These are phyloP conservation scores for Stichopus horrens DNA, from an alignment of 53 echinoderm and acorn worm species.

Conservation along the genomic window DNA sequence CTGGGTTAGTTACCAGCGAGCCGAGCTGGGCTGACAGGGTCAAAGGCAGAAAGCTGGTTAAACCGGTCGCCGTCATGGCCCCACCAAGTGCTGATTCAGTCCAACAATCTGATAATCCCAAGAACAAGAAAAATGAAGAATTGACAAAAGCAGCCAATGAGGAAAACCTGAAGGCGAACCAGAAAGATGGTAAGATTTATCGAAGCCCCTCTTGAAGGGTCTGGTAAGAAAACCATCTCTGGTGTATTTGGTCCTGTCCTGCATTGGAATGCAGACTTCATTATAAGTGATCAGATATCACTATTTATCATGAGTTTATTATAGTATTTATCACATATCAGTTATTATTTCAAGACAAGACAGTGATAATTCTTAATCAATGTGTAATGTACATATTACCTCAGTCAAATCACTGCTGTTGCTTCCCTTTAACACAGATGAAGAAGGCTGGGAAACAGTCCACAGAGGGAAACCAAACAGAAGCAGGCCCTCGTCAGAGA, in stretches of 20 bases:
- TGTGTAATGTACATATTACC: too few relatives aligned
- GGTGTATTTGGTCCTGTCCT: too few relatives aligned
- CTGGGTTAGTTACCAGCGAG: slow-evolving; percentile 45
- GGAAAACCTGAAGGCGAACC: slow-evolving; percentile 1
- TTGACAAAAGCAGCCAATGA: slow-evolving; percentile 24
- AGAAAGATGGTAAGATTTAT: slow-evolving; percentile 4
- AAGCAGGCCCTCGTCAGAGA: slow-evolving; percentile 77
- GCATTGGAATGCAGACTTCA: too few relatives aligned
- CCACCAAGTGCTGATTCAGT: background rate
- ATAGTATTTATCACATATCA: too few relatives aligned
- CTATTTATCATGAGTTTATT: too few relatives aligned
- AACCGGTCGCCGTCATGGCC: slow-evolving; percentile 44
- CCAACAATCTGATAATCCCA: background rate
- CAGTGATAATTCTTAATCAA: too few relatives aligned
- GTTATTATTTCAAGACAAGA: too few relatives aligned
- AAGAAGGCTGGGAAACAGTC: slow-evolving; percentile 99
- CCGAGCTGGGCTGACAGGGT: slow-evolving; percentile 96
- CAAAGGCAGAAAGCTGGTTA: slow-evolving; percentile 70
- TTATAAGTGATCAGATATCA: too few relatives aligned
- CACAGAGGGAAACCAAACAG: slow-evolving; percentile 86
- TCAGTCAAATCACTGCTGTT: background rate
- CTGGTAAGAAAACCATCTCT: too few relatives aligned
- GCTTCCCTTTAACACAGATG: slow-evolving; percentile 54
- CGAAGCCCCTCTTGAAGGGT: background rate
- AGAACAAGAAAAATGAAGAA: slow-evolving; percentile 44